Conservation (phyloP, 2,888 invertebrate species). For the Torymus tubicola region DNA sequence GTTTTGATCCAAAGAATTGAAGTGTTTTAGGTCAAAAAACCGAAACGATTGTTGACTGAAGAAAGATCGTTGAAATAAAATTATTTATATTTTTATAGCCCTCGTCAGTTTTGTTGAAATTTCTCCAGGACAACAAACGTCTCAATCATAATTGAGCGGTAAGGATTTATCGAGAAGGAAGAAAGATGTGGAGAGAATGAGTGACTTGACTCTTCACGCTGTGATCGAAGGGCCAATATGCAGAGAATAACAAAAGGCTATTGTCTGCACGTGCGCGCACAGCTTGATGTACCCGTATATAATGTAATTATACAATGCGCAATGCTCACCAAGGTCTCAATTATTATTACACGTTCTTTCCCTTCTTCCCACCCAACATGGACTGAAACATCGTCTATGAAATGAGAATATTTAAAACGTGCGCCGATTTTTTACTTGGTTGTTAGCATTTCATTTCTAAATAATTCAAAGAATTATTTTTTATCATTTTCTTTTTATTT, state of each 20-base stretch:
- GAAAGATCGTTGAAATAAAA: conserved; percentile 43
- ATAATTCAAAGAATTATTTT: too few relatives aligned
- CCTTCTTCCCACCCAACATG: background rate
- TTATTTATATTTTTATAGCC: conserved; percentile 12
- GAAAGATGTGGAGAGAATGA: conserved; percentile 15
- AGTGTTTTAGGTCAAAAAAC: too few relatives aligned
- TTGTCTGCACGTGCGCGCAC: conserved; percentile 66
- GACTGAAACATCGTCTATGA: too few relatives aligned
- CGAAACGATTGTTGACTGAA: background rate
- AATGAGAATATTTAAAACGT: too few relatives aligned
- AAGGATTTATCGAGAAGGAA: conserved; percentile 37
- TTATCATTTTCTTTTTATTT: too few relatives aligned
- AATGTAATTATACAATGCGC: conserved; percentile 69
- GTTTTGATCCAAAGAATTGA: too few relatives aligned
- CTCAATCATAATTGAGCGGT: conserved; percentile 50
- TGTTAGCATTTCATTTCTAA: too few relatives aligned
- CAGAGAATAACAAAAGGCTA: conserved; percentile 68
- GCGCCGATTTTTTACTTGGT: too few relatives aligned
- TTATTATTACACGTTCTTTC: conserved; percentile 50
- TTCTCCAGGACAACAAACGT: background rate
- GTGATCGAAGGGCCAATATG: background rate
- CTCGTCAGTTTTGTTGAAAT: conserved; percentile 5
- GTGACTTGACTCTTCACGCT: conserved; percentile 48
- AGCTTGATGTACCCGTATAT: conserved; percentile 58
- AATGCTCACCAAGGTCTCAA: conserved; percentile 50